These are phyloP conservation scores for Paratrypauchen microcephalus DNA, from an alignment of 2,797 vertebrate genomes.

Conservation along the genomic window DNA sequence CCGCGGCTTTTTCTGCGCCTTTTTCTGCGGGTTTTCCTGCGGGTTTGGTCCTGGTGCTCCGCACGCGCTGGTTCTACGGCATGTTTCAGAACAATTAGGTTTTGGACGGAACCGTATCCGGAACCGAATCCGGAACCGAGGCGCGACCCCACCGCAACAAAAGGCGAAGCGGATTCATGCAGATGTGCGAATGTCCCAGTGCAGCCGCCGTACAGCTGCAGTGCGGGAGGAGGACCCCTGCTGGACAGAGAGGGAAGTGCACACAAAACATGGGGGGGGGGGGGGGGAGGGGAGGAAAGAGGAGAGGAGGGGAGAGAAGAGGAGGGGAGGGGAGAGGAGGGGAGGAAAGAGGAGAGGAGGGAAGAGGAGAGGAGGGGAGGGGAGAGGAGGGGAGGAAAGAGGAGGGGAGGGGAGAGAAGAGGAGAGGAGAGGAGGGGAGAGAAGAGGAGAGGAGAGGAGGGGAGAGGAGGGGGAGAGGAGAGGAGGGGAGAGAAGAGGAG, in stretches of 20 bases:
- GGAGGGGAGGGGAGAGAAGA: too few species aligned
- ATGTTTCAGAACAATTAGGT: not conserved
- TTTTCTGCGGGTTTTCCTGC: not conserved
- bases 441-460: too few species aligned
- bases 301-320: not conserved
- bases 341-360: too few species aligned
- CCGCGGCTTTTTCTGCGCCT: not conserved
- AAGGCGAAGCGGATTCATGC: not conserved
- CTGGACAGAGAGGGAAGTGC: not conserved
- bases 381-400: too few species aligned
- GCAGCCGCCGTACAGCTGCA: conserved; percentile 1
- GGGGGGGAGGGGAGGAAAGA: not conserved
- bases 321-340: too few species aligned
- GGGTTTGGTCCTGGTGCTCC: not conserved
- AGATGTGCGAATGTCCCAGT: not conserved
- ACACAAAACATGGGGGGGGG: too few species aligned
- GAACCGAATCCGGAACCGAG: too few species aligned
- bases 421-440: too few species aligned
- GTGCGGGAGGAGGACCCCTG: not conserved
- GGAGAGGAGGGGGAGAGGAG: too few species aligned
- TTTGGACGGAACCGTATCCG: not conserved
- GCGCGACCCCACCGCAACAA: not conserved
- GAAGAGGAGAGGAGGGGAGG: too few species aligned
- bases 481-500: too few species aligned
- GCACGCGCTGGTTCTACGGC: not conserved